phyloP scores from a whole-genome alignment of 2,888 invertebrate species.

The Strigamia maritima region DNA sequence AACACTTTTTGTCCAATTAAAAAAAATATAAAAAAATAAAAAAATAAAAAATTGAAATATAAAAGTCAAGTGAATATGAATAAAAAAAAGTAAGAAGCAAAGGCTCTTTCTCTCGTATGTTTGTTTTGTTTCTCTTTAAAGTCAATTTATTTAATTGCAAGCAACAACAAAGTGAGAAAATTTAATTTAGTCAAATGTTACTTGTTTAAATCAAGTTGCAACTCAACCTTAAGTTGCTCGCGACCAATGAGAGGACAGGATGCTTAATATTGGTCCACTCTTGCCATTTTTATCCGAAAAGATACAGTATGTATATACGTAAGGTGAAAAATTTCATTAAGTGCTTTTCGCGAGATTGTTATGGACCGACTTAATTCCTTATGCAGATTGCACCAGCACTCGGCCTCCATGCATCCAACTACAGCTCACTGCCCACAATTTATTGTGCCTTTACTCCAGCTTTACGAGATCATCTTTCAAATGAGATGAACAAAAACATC shows the following conservation, averaged over 20 bases:
- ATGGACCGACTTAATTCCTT: constrained; percentile 36
- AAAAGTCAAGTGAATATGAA: neutral
- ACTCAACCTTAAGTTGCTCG: constrained; percentile 19
- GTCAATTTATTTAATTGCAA: constrained; percentile 25
- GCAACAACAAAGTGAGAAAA: constrained; percentile 24
- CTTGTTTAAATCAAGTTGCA: constrained; percentile 8
- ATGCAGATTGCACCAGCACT: constrained; percentile 17
- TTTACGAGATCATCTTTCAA: constrained; percentile 17
- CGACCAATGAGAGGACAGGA: neutral
- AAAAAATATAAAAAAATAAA: neutral
- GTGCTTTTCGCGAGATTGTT: constrained; percentile 36
- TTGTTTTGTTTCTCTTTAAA: constrained; percentile 10
- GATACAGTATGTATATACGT: neutral
- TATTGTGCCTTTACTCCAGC: constrained; percentile 29
- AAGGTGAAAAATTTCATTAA: constrained; percentile 37
- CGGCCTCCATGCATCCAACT: neutral
- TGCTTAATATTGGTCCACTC: constrained; percentile 8
- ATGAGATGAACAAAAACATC: neutral
- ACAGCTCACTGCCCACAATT: constrained; percentile 31
- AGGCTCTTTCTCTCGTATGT: no score
- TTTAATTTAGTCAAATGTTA: constrained; percentile 28
- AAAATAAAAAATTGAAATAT: neutral
- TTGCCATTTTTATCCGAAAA: neutral
- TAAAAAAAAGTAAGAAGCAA: neutral
- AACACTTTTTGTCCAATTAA: no score